Percentiles rank a stretch among this genome's conserved stretches.
These are phyloP conservation scores for Charadrius vociferus DNA, from an alignment of 2,113 vertebrate species.

Conservation along the genomic window DNA sequence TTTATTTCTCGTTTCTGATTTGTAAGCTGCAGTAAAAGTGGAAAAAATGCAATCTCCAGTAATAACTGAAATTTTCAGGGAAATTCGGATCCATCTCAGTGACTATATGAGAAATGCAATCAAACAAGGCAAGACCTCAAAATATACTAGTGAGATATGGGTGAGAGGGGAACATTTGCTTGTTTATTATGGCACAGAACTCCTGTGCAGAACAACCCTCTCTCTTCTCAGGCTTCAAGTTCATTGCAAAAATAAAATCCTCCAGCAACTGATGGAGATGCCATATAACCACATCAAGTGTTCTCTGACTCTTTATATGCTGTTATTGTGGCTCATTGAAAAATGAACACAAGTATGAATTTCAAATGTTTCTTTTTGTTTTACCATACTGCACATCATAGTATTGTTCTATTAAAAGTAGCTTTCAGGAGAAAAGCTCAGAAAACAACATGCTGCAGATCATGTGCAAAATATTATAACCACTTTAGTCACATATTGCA, in stretches of 20 bases:
- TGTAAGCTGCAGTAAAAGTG: slow-evolving; percentile 11
- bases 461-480: slow-evolving; percentile 14
- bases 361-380: slow-evolving; percentile 14
- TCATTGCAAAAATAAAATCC: slow-evolving; percentile 24
- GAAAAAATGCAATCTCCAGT: slow-evolving; percentile 19
- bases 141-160: slow-evolving; percentile 12
- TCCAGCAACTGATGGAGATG: slow-evolving; percentile 26
- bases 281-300: slow-evolving; percentile 36
- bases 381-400: neutral
- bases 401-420: slow-evolving; percentile 29
- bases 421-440: slow-evolving; percentile 31
- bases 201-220: slow-evolving; percentile 20
- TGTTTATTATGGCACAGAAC: slow-evolving; percentile 21
- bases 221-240: slow-evolving; percentile 38
- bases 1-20: slow-evolving; percentile 53
- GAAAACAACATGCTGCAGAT: neutral
- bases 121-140: slow-evolving; percentile 30
- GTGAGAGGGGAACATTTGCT: neutral
- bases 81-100: slow-evolving; percentile 52
- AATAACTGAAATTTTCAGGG: slow-evolving; percentile 46
- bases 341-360: slow-evolving; percentile 29
- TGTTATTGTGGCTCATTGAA: slow-evolving; percentile 8
- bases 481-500: slow-evolving; percentile 1
- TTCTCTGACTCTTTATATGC: slow-evolving; percentile 21
- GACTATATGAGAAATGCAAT: slow-evolving; percentile 40